Evolutionary conservation across 2,888 invertebrate genomes (phyloP).

Genomic region (Gymnoscelis rufifasciata): DNA sequence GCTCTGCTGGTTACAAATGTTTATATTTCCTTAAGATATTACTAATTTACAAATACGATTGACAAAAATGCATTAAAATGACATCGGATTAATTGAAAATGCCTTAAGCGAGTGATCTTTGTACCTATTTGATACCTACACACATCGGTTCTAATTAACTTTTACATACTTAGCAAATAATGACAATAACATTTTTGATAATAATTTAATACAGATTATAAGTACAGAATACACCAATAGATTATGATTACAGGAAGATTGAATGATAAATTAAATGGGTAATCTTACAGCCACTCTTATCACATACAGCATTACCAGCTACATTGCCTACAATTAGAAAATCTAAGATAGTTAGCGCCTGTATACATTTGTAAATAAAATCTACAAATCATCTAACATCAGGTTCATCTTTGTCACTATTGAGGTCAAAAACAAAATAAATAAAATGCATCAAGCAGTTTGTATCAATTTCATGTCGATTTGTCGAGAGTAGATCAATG

Average conservation of each 20-base stretch:
- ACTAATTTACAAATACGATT: constrained; percentile 45
- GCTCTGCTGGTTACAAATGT: constrained; percentile 48
- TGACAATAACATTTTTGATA: constrained; percentile 34
- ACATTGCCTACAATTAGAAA: constrained; percentile 73
- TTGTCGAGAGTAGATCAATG: constrained; percentile 10
- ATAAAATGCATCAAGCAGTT: constrained; percentile 49
- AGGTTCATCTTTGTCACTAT: constrained; percentile 38
- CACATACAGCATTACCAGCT: constrained; percentile 72
- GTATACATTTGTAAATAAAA: constrained; percentile 66
- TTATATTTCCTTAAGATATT: constrained; percentile 44
- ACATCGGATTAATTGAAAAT: constrained; percentile 50
- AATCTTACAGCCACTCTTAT: constrained; percentile 77
- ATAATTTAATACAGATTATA: constrained; percentile 35
- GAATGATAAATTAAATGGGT: constrained; percentile 52
- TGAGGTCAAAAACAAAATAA: constrained; percentile 54
- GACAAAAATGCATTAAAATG: constrained; percentile 61
- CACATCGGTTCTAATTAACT: constrained; percentile 39
- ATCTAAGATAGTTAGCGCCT: constrained; percentile 71
- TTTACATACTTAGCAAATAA: constrained; percentile 47
- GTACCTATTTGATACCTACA: constrained; percentile 69
- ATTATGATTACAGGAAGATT: constrained; percentile 48
- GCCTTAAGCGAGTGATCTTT: constrained; percentile 51
- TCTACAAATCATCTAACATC: constrained; percentile 60
- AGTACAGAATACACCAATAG: constrained; percentile 31
- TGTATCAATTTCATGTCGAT: constrained; percentile 30